Conservation (phyloP, 1,140 invertebrate genomes). For the Alviniconcha marisindica region DNA sequence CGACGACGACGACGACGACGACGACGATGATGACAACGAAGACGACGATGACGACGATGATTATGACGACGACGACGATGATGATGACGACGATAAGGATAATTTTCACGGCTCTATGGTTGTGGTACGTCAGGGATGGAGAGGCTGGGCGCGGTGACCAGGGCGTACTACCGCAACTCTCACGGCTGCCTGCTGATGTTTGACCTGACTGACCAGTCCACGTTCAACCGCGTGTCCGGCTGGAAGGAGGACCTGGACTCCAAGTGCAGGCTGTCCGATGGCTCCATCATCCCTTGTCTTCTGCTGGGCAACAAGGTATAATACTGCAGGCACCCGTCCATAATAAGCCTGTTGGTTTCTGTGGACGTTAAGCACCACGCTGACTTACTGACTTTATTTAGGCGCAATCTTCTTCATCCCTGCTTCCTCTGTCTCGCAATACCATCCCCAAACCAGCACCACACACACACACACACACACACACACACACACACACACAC, state of each 20-base stretch:
- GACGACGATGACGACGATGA: no score
- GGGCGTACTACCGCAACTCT: slow-evolving; percentile 80
- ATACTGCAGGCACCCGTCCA: no score
- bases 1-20: no score
- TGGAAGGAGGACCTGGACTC: slow-evolving; percentile 80
- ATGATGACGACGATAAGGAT: no score
- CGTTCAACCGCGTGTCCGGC: slow-evolving; percentile 78
- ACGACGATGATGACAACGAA: no score
- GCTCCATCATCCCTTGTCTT: slow-evolving; percentile 78
- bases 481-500: slow-evolving; percentile 15
- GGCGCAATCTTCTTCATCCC: no score
- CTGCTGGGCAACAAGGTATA: slow-evolving; percentile 80
- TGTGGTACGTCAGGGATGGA: slow-evolving; percentile 79
- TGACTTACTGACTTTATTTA: no score
- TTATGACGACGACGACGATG: no score
- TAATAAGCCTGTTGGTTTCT: no score
- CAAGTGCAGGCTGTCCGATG: slow-evolving; percentile 78
- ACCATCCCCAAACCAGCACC: not conserved
- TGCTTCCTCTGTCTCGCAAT: no score
- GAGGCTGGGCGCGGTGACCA: slow-evolving; percentile 80
- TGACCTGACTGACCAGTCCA: slow-evolving; percentile 78
- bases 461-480: slow-evolving; percentile 9
- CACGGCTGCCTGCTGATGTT: slow-evolving; percentile 81
- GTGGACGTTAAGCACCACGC: no score
- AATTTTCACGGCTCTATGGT: slow-evolving; percentile 51